Percentiles rank a stretch among this genome's conserved stretches.
phyloP scores from a whole-genome alignment of 2,113 vertebrate genomes.

The Planiliza haematocheilus region DNA sequence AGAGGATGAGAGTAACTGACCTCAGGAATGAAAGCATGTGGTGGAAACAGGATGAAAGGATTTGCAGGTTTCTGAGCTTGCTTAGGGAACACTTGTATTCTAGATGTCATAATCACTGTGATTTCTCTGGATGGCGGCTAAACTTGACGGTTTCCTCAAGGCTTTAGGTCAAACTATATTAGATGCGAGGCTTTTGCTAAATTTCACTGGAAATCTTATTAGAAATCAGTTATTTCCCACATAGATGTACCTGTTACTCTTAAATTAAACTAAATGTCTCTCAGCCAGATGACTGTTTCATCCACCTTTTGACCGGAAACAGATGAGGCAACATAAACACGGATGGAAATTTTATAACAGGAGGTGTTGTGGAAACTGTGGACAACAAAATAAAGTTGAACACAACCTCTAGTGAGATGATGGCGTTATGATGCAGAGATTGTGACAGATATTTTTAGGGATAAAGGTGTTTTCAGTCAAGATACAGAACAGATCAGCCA shows the following conservation, averaged over 20 bases:
- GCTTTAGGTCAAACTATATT: too few species aligned
- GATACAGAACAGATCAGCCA: background rate
- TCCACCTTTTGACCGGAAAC: too few species aligned
- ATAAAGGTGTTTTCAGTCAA: too few species aligned
- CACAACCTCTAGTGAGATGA: background rate
- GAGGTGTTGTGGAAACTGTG: background rate
- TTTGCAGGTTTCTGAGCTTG: constrained; percentile 67
- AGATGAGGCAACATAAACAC: background rate
- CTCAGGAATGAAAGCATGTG: constrained; percentile 58
- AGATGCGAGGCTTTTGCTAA: too few species aligned
- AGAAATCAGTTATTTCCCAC: too few species aligned
- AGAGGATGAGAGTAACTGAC: constrained; percentile 60
- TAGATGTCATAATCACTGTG: too few species aligned
- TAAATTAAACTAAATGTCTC: too few species aligned
- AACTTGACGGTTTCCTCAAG: background rate
- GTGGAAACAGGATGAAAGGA: constrained; percentile 79
- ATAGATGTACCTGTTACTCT: too few species aligned
- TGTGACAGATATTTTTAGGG: background rate
- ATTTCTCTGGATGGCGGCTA: too few species aligned
- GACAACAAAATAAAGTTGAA: constrained; percentile 7
- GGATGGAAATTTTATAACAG: background rate
- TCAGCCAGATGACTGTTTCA: too few species aligned
- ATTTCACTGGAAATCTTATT: too few species aligned
- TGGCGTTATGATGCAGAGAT: constrained; percentile 26
- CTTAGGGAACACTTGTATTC: constrained; percentile 20